Evolutionary conservation across 92 coral and sea anemone species (phyloP).

Genomic region (Scolanthus callimorphus): DNA sequence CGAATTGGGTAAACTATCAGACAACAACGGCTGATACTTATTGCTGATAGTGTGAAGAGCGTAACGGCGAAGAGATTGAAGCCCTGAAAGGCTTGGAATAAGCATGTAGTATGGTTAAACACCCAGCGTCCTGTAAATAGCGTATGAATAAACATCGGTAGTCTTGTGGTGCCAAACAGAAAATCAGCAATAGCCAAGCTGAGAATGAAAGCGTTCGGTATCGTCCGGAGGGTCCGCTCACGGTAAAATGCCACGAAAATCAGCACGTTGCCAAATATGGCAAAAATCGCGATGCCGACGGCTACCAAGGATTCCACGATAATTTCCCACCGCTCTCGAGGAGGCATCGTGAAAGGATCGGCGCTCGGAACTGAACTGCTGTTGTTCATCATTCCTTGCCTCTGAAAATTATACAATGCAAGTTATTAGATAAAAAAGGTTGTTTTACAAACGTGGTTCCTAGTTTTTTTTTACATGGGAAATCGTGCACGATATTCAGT

Average conservation of each 20-base stretch:
- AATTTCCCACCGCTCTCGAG: constrained; percentile 18
- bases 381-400: constrained; percentile 7
- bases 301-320: constrained; percentile 14
- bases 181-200: constrained; percentile 34
- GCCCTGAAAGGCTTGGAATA: constrained; percentile 35
- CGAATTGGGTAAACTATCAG: constrained; percentile 20
- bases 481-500: too few relatives aligned
- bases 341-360: constrained; percentile 1
- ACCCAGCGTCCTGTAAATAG: constrained; percentile 16
- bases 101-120: constrained; percentile 13
- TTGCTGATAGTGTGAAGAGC: constrained; percentile 32
- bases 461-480: too few relatives aligned
- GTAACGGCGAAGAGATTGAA: constrained; percentile 26
- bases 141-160: constrained; percentile 29
- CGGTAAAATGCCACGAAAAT: constrained; percentile 34
- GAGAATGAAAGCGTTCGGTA: constrained; percentile 22
- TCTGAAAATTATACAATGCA: too few relatives aligned
- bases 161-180: constrained; percentile 19
- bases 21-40: constrained; percentile 30
- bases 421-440: too few relatives aligned
- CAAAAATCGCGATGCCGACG: constrained; percentile 20
- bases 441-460: too few relatives aligned
- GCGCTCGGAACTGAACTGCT: not conserved
- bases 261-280: constrained; percentile 23
- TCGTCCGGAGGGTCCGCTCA: constrained; percentile 23